phyloP scores from a whole-genome alignment of 2,797 vertebrate genomes.

The Syncerus caffer region DNA sequence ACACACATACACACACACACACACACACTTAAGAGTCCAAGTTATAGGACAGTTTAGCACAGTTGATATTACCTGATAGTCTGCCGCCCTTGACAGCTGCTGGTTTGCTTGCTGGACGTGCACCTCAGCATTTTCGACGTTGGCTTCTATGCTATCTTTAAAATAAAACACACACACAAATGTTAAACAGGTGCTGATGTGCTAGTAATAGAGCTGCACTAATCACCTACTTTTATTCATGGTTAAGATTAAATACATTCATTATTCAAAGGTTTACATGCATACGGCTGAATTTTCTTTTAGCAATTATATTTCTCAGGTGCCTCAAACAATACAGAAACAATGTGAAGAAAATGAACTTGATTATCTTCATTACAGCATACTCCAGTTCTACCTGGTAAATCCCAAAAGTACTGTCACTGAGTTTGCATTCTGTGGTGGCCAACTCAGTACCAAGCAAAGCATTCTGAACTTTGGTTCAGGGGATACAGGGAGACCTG shows the following conservation, averaged over 20 bases:
- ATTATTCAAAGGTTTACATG: background rate
- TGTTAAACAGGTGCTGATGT: background rate
- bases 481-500: background rate
- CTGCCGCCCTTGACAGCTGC: constrained; percentile 90
- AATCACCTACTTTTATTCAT: background rate
- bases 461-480: background rate
- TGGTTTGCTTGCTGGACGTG: constrained; percentile 92
- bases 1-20: no score
- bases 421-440: background rate
- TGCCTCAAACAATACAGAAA: background rate
- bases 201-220: background rate
- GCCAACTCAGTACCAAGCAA: background rate
- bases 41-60: background rate
- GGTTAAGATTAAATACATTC: background rate
- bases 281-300: background rate
- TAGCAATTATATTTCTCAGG: background rate
- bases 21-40: background rate
- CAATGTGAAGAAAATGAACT: background rate
- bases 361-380: background rate
- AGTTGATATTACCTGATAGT: constrained; percentile 90
- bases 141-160: constrained; percentile 95
- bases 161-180: constrained; percentile 49
- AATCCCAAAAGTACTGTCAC: background rate
- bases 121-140: constrained; percentile 91
- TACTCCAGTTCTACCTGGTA: background rate